phyloP scores from a whole-genome alignment of 2,797 vertebrate species.

The Sitta carolinensis region DNA sequence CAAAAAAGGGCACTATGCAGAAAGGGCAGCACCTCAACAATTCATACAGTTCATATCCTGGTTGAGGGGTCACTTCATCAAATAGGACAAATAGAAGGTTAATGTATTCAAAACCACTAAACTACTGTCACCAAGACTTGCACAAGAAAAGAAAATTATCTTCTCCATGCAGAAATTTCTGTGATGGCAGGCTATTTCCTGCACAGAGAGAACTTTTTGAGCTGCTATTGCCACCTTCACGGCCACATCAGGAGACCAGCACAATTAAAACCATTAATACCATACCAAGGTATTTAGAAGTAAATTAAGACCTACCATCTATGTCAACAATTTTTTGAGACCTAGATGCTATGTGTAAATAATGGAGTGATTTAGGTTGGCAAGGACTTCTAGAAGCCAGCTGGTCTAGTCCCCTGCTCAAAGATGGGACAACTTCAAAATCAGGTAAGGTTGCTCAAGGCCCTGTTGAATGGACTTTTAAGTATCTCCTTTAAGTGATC shows the following conservation, averaged over 20 bases:
- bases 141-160: neutral
- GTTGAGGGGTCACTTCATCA: neutral
- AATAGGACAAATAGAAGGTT: neutral
- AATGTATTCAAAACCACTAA: neutral
- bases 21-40: neutral
- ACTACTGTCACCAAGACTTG: neutral
- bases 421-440: neutral
- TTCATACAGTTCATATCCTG: neutral
- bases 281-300: neutral
- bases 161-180: neutral
- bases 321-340: neutral
- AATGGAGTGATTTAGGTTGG: neutral
- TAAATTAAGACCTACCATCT: neutral
- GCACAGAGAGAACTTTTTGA: neutral
- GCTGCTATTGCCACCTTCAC: neutral
- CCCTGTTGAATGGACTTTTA: neutral
- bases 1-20: neutral
- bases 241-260: neutral
- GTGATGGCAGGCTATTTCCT: neutral
- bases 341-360: neutral
- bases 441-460: neutral
- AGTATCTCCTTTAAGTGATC: neutral
- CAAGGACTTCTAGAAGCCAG: neutral
- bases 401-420: neutral
- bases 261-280: neutral